Percentiles rank a stretch among this genome's conserved stretches.
phyloP scores from a whole-genome alignment of 37 sponge, comb jelly and placozoan genomes.

The Hexactinellida sp. region DNA sequence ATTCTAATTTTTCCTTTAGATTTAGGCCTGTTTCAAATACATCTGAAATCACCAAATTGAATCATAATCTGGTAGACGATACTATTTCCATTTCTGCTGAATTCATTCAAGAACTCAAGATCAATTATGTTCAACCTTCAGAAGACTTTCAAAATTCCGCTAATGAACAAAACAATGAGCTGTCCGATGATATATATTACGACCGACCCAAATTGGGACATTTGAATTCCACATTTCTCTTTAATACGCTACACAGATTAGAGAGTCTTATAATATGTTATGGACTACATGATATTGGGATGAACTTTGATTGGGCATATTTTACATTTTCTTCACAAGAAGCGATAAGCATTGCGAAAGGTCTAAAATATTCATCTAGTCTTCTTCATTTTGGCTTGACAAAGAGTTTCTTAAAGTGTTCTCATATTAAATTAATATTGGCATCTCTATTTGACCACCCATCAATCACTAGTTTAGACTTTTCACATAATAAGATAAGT shows the following conservation, averaged over 20 bases:
- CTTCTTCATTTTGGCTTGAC: background rate
- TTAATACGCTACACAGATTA: background rate
- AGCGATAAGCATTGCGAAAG: background rate
- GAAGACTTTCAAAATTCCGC: background rate
- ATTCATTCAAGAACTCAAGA: background rate
- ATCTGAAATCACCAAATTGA: no score
- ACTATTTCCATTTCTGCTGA: background rate
- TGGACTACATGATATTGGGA: background rate
- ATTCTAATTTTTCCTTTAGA: no score
- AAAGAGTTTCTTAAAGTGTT: background rate
- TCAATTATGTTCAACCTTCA: background rate
- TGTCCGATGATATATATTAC: background rate
- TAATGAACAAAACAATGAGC: background rate
- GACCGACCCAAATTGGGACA: background rate
- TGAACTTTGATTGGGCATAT: background rate
- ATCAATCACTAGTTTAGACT: background rate
- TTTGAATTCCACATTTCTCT: background rate
- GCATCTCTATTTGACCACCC: background rate
- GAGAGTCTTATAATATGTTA: background rate
- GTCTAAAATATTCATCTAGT: background rate
- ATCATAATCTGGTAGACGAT: background rate
- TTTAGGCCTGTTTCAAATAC: no score
- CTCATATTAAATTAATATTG: background rate
- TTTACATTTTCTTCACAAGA: background rate
- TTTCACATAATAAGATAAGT: conserved; percentile 9